Base-by-base conservation (phyloP, 2,797 vertebrate species). In the Coluber constrictor region DNA sequence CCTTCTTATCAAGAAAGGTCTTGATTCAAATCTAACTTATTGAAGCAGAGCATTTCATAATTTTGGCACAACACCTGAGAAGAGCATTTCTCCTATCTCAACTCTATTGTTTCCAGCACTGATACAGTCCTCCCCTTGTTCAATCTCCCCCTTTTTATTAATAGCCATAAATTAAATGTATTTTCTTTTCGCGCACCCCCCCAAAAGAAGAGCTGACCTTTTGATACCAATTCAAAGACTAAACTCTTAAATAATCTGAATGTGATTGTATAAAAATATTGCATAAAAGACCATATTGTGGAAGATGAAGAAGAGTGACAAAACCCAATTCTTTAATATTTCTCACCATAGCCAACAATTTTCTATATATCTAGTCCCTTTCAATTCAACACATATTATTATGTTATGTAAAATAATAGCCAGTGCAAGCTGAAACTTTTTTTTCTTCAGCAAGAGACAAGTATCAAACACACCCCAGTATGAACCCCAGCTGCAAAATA, bases 81-180 rank as follows among this genome's bases (percentile, higher is more conserved):
- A 83, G 10, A 25, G 9, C 23, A 25, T 83, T 83, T 83, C 37
- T 83, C 4, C 10, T 12, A 47, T 25, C 43, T 43, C 23, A 83
- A 23, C 74, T 83, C 10, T 47, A 5, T 9, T 25, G 43, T 83
- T 83, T 83, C 43, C 23, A 83, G 74, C 74, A 83, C 43, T 12
- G 20, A 25, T 25, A 60, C 32, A 54, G 51, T 37, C 18, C 74
- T 37, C 29, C 55, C 87, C 57, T 61, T 89, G 87, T 93, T 90
- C 3, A 13, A 94, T 92, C 43, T 61, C 86, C 90, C 70, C 29
- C 27, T 94, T 95, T 57, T 57, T 90, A 86, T 83, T 63, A 91
- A 60, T 63, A 51, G 9, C 37, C 10, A 37, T 18, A 37, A 5
- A 54, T 86, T 94, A 56, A 37, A 89, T 25, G 25, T 59, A 63